Evolutionary conservation across 35 echinoderm and acorn worm species (phyloP), one percentile per base, ranked within the genome.

Genomic region (Apostichopus californicus): DNA sequence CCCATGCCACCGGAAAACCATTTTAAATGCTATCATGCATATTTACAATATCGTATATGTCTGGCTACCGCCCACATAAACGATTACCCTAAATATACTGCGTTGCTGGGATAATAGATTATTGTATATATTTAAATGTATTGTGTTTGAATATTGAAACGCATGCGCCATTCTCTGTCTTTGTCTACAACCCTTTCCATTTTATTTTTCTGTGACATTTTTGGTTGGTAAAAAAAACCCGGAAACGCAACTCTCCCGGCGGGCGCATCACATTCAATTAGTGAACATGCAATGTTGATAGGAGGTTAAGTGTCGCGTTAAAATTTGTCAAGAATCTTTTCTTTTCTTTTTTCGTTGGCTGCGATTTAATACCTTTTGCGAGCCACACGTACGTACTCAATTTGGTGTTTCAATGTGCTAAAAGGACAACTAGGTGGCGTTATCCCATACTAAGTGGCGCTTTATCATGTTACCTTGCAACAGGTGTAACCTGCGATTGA

Each of bases 181-280:
- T 46, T 46, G 34, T 46, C 34, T 46, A 46, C 34, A 46, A 46
- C 34, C 3, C 2, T 46, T 46, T 46, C 34, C 34, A 46, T 68
- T 4, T 11, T 68, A 17, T 68, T 11, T 68, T 11, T 68, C 18
- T 11, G 64, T 68, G 64, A 68, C 64, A 68, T 68, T 68, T 68
- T 14, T 10, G 64, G 18, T 68, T 68, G 64, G 64, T 11, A 3
- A 46, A 46, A 61, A 61, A 61, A 61, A 75, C 71, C 71, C 71
- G 71, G 71, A 75, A 75, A 75, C 71, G 71, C 21, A 75, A 75
- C 71, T 75, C 21, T 75, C 71, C 71, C 71, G 71, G 71, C 21
- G 71, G 71, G 71, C 71, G 71, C 21, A 75, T 75, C 71, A 75
- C 13, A 75, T 75, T 75, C 71, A 75, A 75, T 75, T 75, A 75